Evolutionary conservation across 2,888 invertebrate genomes (phyloP), one percentile per base, ranked within the genome.

Genomic region (Ceramica pisi): DNA sequence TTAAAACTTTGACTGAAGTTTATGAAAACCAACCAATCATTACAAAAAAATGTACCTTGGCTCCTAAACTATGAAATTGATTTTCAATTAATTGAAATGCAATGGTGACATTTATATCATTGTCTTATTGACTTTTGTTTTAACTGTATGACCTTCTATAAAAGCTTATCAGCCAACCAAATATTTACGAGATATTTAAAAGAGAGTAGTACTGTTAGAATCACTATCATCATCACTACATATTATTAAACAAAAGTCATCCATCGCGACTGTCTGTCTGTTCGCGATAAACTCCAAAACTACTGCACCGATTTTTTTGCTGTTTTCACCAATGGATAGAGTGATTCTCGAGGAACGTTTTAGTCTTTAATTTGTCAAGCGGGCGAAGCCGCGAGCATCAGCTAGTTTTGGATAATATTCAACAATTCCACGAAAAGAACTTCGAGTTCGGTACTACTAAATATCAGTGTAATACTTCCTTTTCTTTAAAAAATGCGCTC

Each of bases 401-500:
- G n/a, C n/a, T n/a, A n/a, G n/a, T 38, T 59, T 41, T 76, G 44
- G 46, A 53, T 41, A 59, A 67, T 48, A 55, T 76, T 53, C 77
- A 76, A 31, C 26, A 10, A 46, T 53, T 67, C 44, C 16, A 19
- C 57, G 56, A 57, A 51, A 51, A 60, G 0, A 50, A 41, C 12
- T 23, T 23, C 14, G 23, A 73, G 61, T n/a, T n/a, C n/a, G n/a
- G 48, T 46, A 35, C 10, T 16, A 50, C 10, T 31, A 50, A 66
- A 65, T 21, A 55, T 56, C 23, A 48, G 12, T 50, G 19, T n/a
- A n/a, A n/a, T n/a, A n/a, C n/a, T n/a, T n/a, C n/a, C n/a, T n/a
- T n/a, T n/a, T n/a, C n/a, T n/a, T n/a, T n/a, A n/a, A n/a, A n/a
- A n/a, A n/a, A n/a, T n/a, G n/a, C n/a, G 16, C 16, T 50, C 4